These are phyloP conservation scores for Python bivittatus DNA, from an alignment of 2,113 vertebrate genomes.

Conservation along the genomic window DNA sequence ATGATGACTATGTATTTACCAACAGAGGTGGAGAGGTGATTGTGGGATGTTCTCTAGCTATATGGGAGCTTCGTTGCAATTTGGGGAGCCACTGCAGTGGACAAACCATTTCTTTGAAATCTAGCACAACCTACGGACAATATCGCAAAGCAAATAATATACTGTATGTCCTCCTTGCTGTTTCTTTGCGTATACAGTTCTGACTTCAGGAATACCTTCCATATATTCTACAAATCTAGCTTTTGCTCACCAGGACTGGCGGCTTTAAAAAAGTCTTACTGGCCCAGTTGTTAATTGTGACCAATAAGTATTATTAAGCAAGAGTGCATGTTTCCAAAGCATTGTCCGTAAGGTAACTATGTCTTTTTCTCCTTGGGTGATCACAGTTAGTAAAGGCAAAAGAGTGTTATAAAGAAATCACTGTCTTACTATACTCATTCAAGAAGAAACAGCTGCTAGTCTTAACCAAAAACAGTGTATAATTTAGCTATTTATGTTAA, in stretches of 20 bases:
- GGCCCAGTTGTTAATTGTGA: slow-evolving; percentile 3
- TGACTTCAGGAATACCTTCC: not conserved
- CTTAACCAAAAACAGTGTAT: slow-evolving; percentile 39
- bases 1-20: no score
- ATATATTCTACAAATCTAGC: not conserved
- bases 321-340: not conserved
- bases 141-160: not conserved
- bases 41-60: not conserved
- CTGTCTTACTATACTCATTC: slow-evolving; percentile 38
- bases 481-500: slow-evolving; percentile 51
- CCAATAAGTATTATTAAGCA: slow-evolving; percentile 9
- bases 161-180: not conserved
- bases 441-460: slow-evolving; percentile 46
- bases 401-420: slow-evolving; percentile 55
- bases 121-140: not conserved
- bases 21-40: not conserved
- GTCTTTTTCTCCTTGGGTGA: slow-evolving; percentile 23
- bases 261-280: not conserved
- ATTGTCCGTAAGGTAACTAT: not conserved
- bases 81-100: not conserved
- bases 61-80: not conserved
- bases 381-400: slow-evolving; percentile 27
- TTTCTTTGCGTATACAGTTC: not conserved
- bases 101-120: not conserved
- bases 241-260: not conserved